Evolutionary conservation across 1,140 invertebrate genomes (phyloP).

Genomic region (Leptonema lineaticorne): DNA sequence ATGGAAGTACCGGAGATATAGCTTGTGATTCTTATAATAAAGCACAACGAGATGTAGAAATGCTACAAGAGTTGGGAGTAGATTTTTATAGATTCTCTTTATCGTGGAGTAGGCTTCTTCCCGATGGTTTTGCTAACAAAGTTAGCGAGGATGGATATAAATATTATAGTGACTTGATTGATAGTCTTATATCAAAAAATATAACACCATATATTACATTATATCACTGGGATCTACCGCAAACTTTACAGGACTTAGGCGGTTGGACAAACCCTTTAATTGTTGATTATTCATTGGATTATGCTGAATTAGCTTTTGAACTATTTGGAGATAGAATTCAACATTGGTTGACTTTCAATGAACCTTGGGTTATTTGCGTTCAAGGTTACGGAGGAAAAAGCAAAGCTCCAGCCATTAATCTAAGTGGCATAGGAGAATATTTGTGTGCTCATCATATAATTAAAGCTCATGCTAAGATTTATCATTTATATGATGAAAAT

Average conservation of each 20-base stretch:
- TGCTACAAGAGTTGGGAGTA: slow-evolving; percentile 55
- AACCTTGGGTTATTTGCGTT: slow-evolving; percentile 48
- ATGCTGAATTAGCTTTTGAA: slow-evolving; percentile 48
- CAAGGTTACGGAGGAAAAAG: slow-evolving; percentile 46
- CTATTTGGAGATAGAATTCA: slow-evolving; percentile 54
- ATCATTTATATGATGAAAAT: slow-evolving; percentile 44
- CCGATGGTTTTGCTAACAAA: slow-evolving; percentile 53
- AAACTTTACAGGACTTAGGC: slow-evolving; percentile 49
- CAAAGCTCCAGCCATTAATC: slow-evolving; percentile 45
- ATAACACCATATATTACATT: slow-evolving; percentile 59
- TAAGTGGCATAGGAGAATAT: slow-evolving; percentile 46
- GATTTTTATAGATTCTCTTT: slow-evolving; percentile 63
- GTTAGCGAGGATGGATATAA: slow-evolving; percentile 56
- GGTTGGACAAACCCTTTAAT: slow-evolving; percentile 50
- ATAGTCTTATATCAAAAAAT: slow-evolving; percentile 54
- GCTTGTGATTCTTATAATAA: slow-evolving; percentile 64
- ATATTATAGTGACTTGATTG: slow-evolving; percentile 63
- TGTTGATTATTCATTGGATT: slow-evolving; percentile 53
- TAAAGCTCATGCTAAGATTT: slow-evolving; percentile 48
- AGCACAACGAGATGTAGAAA: slow-evolving; percentile 56
- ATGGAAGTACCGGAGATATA: slow-evolving; percentile 57
- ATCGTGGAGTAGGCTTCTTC: slow-evolving; percentile 62
- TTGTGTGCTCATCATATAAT: slow-evolving; percentile 47
- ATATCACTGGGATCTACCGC: slow-evolving; percentile 51
- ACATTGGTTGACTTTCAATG: slow-evolving; percentile 55